phyloP scores from a whole-genome alignment of 2,113 vertebrate genomes.

The Rousettus leschenaultii region DNA sequence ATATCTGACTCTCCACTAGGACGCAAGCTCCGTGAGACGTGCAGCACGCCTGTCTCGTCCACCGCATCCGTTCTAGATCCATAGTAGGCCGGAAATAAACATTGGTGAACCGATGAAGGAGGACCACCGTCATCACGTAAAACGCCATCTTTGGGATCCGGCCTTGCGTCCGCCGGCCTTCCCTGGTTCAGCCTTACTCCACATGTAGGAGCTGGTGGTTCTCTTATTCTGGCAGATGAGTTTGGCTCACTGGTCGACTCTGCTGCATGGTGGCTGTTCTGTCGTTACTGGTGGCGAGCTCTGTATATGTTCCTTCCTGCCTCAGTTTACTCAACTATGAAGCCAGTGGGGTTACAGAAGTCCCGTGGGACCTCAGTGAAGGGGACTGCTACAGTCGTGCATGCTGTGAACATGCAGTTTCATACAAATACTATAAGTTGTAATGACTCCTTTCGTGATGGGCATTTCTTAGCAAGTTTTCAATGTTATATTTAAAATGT shows the following conservation, averaged over 20 bases:
- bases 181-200: neutral
- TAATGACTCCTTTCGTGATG: neutral
- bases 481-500: neutral
- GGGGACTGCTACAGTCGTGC: neutral
- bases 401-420: neutral
- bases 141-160: neutral
- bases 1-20: neutral
- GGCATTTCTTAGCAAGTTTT: neutral
- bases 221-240: neutral
- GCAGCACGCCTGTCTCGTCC: neutral
- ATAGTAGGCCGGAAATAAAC: neutral
- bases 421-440: neutral
- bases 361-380: neutral
- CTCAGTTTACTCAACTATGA: neutral
- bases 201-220: neutral
- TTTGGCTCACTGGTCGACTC: neutral
- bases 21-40: neutral
- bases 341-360: neutral
- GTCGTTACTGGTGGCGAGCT: neutral
- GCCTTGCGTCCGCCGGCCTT: neutral
- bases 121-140: neutral
- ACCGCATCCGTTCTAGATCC: accelerated
- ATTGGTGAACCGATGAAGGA: neutral
- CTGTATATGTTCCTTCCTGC: neutral
- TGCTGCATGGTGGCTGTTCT: neutral